Base-by-base conservation (phyloP, 1,140 invertebrate genomes). In the Diorhabda sublineata region DNA sequence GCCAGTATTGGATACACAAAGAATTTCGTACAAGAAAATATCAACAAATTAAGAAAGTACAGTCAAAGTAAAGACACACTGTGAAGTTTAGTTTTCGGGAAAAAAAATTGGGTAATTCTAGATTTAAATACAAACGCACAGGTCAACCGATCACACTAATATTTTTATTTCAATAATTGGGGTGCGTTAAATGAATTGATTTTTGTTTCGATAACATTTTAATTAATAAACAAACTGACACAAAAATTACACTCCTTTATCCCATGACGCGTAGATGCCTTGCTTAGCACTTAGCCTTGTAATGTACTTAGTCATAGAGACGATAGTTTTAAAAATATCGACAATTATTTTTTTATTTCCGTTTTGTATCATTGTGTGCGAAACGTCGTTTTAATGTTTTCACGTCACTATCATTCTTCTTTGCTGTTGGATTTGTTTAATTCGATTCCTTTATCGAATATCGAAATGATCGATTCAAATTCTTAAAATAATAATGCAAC, bases 241-340 rank as follows among this genome's bases (percentile, higher is more conserved):
- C 75, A 71, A 69, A 74, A 67, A 73, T 70, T 74, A 69, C 72
- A 69, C 65, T 64, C 67, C 70, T 69, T 66, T 72, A 64, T 60
- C 66, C 68, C 71, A 44, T 68, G 7, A 70, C 63, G 73, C 71
- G 73, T 75, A 72, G 75, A 4, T 68, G 69, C 74, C 72, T 76
- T 76, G 77, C 77, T 77, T 77, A 73, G 75, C 77, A 79, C 72
- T 71, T 65, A 64, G 71, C 70, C 71, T 71, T 67, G 58, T 69
- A 58, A 11, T 44, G 67, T 58, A 66, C 71, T 68, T 69, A 69
- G 70, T 69, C 66, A 60, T 69, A 67, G 56, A 42, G 43, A 52
- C 47, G 47, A 52, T 52, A 52, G 47, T 52, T 52, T 52, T 52
- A 26, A 26, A 26, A 26, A 26, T 52, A 52, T n/a, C 47, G 4